Conservation (phyloP, 2,888 invertebrate genomes). For the Leucophenga montana region DNA sequence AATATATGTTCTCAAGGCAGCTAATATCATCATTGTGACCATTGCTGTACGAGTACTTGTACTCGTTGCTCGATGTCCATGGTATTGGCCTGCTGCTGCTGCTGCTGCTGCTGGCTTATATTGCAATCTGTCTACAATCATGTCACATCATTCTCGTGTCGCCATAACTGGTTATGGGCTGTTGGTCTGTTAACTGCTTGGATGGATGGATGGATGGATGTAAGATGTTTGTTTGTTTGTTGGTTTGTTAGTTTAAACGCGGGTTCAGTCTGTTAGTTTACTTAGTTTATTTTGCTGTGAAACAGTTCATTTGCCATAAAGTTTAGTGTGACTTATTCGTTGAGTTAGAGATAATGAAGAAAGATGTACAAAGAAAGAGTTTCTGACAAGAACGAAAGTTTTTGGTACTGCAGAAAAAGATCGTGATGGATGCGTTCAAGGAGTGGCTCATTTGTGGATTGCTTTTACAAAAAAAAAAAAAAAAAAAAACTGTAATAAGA, state of each 20-base stretch:
- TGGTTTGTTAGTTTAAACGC: constrained; percentile 30
- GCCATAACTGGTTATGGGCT: constrained; percentile 45
- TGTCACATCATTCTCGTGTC: constrained; percentile 58
- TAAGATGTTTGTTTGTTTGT: constrained; percentile 49
- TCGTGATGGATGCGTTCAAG: no score
- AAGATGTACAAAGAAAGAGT: no score
- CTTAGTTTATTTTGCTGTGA: constrained; percentile 12
- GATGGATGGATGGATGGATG: constrained; percentile 41
- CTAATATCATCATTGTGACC: constrained; percentile 46
- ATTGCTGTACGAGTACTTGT: constrained; percentile 48
- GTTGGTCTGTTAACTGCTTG: constrained; percentile 30
- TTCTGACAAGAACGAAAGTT: no score
- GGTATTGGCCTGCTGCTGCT: neutral
- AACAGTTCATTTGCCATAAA: constrained; percentile 29
- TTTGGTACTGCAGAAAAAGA: no score
- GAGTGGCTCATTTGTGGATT: no score
- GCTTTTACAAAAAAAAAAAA: no score
- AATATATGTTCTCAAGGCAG: constrained; percentile 19
- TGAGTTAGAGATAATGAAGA: no score
- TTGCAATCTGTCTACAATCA: constrained; percentile 66
- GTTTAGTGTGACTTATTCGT: constrained; percentile 13
- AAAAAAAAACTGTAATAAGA: no score
- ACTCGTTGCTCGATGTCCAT: neutral
- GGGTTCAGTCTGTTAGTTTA: constrained; percentile 1
- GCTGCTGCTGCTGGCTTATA: constrained; percentile 41